A percentile compares a stretch with the other conserved stretches of the same genome.
These are phyloP conservation scores for Helicoverpa armigera DNA, from an alignment of 1,140 invertebrate genomes.

Conservation along the genomic window DNA sequence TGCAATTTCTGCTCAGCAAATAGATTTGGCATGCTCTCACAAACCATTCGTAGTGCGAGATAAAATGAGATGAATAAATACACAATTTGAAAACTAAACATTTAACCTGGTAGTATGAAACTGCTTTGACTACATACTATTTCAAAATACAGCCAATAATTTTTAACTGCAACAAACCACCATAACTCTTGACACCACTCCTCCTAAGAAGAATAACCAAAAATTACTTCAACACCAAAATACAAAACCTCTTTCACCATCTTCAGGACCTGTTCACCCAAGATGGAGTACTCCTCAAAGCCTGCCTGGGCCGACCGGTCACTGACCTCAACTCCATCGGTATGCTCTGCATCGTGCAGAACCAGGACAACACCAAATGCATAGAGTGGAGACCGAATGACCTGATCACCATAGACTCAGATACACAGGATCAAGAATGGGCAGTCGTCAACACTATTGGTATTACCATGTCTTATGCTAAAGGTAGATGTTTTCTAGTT, in stretches of 20 bases:
- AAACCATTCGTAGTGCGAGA: no score
- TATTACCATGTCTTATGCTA: constrained; percentile 66
- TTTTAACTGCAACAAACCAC: no score
- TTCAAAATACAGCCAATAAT: no score
- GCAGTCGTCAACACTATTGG: constrained; percentile 92
- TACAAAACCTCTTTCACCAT: constrained; percentile 21
- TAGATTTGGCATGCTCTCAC: no score
- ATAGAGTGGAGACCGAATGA: constrained; percentile 94
- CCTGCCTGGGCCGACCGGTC: constrained; percentile 86
- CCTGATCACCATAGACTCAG: constrained; percentile 90
- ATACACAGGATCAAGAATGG: constrained; percentile 93
- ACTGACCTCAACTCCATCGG: constrained; percentile 88
- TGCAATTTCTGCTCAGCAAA: no score
- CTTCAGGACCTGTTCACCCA: constrained; percentile 88
- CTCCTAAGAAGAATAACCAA: no score
- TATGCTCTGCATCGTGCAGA: constrained; percentile 87
- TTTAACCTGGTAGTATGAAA: no score
- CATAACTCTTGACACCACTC: no score
- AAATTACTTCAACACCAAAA: neutral
- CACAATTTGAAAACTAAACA: no score
- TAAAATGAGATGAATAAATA: no score
- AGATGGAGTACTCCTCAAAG: constrained; percentile 88
- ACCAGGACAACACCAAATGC: constrained; percentile 83
- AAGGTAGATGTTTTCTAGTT: constrained; percentile 34
- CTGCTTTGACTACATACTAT: no score